These are phyloP conservation scores for Artemia sp. DNA, from an alignment of 2,888 invertebrate species.

Conservation along the genomic window DNA sequence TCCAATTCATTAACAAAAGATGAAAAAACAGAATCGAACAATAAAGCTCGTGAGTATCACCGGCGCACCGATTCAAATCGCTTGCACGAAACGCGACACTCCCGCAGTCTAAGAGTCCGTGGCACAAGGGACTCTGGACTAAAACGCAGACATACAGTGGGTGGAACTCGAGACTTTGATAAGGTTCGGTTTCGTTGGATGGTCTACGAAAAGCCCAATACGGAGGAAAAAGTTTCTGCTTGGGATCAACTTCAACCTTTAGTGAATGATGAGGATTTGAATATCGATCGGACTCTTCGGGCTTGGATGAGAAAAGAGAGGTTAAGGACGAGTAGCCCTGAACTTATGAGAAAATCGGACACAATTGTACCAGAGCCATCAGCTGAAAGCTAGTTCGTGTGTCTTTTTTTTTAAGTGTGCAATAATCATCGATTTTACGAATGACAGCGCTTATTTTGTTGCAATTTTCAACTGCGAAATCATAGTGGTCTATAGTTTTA, in stretches of 20 bases:
- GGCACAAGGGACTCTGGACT: slow-evolving; percentile 41
- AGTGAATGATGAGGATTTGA: slow-evolving; percentile 24
- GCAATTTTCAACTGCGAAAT: too few relatives aligned
- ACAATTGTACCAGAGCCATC: background rate
- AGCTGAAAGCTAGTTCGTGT: too few relatives aligned
- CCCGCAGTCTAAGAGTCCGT: slow-evolving; percentile 36
- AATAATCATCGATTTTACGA: too few relatives aligned
- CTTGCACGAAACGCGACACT: slow-evolving; percentile 24
- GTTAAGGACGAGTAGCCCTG: slow-evolving; percentile 44
- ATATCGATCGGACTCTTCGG: slow-evolving; percentile 28
- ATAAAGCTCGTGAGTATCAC: slow-evolving; percentile 29
- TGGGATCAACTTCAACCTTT: slow-evolving; percentile 32
- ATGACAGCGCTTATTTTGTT: too few relatives aligned
- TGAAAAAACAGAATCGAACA: slow-evolving; percentile 60
- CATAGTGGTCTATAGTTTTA: too few relatives aligned
- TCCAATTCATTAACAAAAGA: slow-evolving; percentile 49
- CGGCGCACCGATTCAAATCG: slow-evolving; percentile 34
- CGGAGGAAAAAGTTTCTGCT: slow-evolving; percentile 27
- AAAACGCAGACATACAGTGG: slow-evolving; percentile 76
- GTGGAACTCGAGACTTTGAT: slow-evolving; percentile 73
- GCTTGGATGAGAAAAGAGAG: slow-evolving; percentile 37
- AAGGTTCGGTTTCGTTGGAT: slow-evolving; percentile 33
- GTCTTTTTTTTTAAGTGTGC: too few relatives aligned
- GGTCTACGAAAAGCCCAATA: slow-evolving; percentile 25
- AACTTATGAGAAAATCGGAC: slow-evolving; percentile 31